A percentile compares a stretch with the other conserved stretches of the same genome.
These are phyloP conservation scores for Lucifuga dentata DNA, from an alignment of 2,113 vertebrate genomes.

Conservation along the genomic window DNA sequence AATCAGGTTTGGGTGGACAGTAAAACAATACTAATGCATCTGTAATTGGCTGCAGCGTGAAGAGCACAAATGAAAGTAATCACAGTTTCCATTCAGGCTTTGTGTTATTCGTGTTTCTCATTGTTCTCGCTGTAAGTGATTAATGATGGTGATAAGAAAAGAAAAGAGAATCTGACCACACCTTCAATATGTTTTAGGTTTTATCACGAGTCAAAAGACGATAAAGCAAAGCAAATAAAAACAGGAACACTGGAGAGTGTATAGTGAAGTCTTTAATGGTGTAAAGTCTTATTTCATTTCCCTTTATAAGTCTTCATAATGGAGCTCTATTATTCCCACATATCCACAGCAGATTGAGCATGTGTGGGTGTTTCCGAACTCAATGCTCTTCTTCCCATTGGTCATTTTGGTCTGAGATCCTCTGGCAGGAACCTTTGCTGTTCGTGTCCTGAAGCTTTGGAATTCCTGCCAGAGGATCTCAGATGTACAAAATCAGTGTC, in stretches of 20 bases:
- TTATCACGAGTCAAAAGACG: constrained; percentile 32
- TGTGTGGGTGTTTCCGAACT: background rate
- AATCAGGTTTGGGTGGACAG: constrained; percentile 25
- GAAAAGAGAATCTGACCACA: constrained; percentile 38
- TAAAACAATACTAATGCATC: constrained; percentile 40
- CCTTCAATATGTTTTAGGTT: constrained; percentile 8
- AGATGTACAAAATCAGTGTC: too few relatives aligned
- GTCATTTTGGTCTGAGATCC: too few relatives aligned
- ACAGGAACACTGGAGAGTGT: constrained; percentile 10
- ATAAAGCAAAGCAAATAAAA: constrained; percentile 31
- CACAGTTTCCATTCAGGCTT: constrained; percentile 4
- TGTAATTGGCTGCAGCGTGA: background rate
- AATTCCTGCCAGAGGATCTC: too few relatives aligned
- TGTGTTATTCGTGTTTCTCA: constrained; percentile 5
- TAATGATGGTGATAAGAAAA: constrained; percentile 32
- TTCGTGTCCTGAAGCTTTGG: too few relatives aligned
- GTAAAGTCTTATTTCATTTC: background rate
- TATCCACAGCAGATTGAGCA: background rate
- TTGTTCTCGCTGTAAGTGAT: constrained; percentile 23
- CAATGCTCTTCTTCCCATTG: too few relatives aligned
- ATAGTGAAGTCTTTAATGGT: constrained; percentile 12
- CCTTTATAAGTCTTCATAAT: background rate
- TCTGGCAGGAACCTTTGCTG: too few relatives aligned
- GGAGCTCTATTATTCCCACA: constrained; percentile 4
- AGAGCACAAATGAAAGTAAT: constrained; percentile 13